Evolutionary conservation across 2,888 invertebrate species (phyloP), one percentile per base, ranked within the genome.

Genomic region (Agrotis segetum): DNA sequence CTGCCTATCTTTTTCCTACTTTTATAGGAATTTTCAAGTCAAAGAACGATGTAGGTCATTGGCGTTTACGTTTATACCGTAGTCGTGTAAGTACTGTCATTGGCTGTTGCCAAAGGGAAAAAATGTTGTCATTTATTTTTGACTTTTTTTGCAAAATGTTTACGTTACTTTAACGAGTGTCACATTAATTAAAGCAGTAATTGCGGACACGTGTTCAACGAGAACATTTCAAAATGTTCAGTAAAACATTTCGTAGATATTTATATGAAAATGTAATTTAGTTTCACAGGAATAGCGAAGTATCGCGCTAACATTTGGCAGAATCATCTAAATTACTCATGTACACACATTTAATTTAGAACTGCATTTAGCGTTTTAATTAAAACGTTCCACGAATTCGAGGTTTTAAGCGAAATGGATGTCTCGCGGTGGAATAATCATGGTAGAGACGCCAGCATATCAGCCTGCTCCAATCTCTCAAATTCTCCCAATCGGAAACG

Each of bases 351-450:
- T 74, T 82, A 67, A 79, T 71, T 73, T 68, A 40, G 58, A 40
- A 75, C 62, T 82, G 55, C 61, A 73, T 77, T 73, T 79, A 71
- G 62, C 62, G 65, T 59, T 75, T 81, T 71, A 78, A 83, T 83
- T 79, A 81, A 83, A 83, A 53, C 59, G 70, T 73, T 65, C 49
- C 61, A 60, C 63, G 55, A 72, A 50, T 81, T 68, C 56, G 49
- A 53, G 19, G 44, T 71, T 73, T 62, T 65, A 71, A 69, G 75
- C 63, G 52, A 62, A 72, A 72, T 40, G 34, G 24, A 59, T 59
- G 34, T 40, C 24, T 7, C 40, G 17, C 13, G 1, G 62, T 1
- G 2, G 40, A 40, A 40, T 40, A 40, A 11, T 40, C 40, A 40
- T 40, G 40, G 40, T 40, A 11, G 40, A 40, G 40, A 11, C 40